Conservation (phyloP, 2,113 vertebrate genomes). For the human (Homo sapiens) region DNA sequence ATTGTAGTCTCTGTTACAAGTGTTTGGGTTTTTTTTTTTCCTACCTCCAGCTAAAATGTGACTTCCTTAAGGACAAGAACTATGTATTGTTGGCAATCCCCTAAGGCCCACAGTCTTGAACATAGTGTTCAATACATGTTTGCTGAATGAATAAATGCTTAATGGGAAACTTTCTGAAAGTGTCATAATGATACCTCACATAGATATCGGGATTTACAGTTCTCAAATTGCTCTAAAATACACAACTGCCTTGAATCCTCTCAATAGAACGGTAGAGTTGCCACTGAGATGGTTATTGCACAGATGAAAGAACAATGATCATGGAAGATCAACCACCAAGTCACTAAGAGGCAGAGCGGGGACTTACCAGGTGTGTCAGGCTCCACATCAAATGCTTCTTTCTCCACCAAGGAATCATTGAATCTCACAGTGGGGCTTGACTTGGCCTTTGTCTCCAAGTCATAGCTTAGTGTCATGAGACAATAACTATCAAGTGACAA, state of each 20-base stretch:
- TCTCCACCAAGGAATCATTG: background rate
- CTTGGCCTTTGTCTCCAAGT: background rate
- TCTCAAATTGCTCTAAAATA: background rate
- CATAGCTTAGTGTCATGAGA: background rate
- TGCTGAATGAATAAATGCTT: background rate
- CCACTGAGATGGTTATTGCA: background rate
- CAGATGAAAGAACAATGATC: background rate
- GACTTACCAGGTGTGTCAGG: background rate
- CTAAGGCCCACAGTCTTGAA: background rate
- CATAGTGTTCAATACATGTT: background rate
- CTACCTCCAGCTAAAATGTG: background rate
- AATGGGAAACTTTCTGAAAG: background rate
- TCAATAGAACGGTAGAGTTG: background rate
- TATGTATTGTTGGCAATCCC: background rate
- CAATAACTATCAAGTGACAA: background rate
- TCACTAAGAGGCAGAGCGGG: background rate
- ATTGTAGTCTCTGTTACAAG: background rate
- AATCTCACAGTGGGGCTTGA: background rate
- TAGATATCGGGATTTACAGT: background rate
- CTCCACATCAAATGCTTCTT: background rate
- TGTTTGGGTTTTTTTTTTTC: background rate
- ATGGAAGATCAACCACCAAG: background rate
- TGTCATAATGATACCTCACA: background rate
- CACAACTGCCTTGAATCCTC: background rate
- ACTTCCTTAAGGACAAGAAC: background rate